Base-by-base conservation (phyloP, 2,888 invertebrate species). In the Pollenia labialis region DNA sequence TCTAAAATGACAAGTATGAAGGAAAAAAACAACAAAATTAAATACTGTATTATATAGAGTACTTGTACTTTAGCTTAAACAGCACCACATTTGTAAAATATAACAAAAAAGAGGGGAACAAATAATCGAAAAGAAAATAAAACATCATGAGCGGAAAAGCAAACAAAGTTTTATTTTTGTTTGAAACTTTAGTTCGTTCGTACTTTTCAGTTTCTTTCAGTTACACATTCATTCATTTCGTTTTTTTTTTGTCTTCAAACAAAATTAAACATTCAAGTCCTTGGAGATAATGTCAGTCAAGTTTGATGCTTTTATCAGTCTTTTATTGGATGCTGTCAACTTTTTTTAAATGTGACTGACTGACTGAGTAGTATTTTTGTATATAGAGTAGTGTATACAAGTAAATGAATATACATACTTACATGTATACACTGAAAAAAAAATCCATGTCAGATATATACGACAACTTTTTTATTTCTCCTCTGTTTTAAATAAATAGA, bases 1-100 rank as follows among this genome's bases (percentile, higher is more conserved):
- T 95, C 98, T 98, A 94, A 14, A 90, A 89, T 85, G 81, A 87
- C 8, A 81, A 69, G 16, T 52, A 46, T 6, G 32, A 58, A 54
- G 10, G 32, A n/a, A 54, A 52, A 11, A 14, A 23, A 23, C 46
- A 16, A 72, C 0, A 56, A 23, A 60, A 52, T 48, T 50, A 7
- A 60, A 60, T 42, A 52, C 6, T 32, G 32, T 32, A 32, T 6
- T 6, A 32, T 6, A 32, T 32, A 32, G 4, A 6, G 32, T 32
- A 32, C 32, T 6, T 32, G 32, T 32, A 32, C n/a, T 50, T 69
- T 62, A 52, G 52, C 50, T 69, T 52, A 12, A 44, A 66, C 9
- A 23, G 18, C 18, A 48, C 48, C 40, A 48, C 18, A 56, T 54
- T 32, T 40, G n/a, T 64, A 52, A 52, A 4, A 11, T 18, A 1